Conservation (phyloP, 1,140 invertebrate genomes). For the Rhizoglyphus robini region DNA sequence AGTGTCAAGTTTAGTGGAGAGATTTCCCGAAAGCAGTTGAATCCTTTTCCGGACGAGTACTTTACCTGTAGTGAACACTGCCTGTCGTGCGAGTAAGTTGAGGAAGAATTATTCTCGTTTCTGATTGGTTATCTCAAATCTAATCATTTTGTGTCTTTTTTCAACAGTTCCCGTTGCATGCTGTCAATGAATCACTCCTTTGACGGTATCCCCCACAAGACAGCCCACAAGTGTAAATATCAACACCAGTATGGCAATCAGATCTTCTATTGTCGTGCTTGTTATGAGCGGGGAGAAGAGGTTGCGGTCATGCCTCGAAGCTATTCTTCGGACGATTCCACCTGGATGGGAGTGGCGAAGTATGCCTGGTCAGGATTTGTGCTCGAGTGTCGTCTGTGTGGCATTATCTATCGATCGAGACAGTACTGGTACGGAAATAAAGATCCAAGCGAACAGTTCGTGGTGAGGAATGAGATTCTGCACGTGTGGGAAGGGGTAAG, state of each 20-base stretch:
- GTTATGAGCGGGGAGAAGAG: conserved; percentile 45
- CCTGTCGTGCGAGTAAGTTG: conserved; percentile 47
- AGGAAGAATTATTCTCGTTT: background rate
- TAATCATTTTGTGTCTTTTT: conserved; percentile 1
- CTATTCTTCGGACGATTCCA: conserved; percentile 45
- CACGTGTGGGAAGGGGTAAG: conserved; percentile 66
- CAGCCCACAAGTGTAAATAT: conserved; percentile 46
- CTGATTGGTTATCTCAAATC: background rate
- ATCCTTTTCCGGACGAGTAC: conserved; percentile 62
- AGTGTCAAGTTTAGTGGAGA: conserved; percentile 63
- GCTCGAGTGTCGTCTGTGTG: conserved; percentile 63
- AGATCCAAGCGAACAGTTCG: conserved; percentile 49
- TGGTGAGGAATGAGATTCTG: conserved; percentile 50
- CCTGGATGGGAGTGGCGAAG: conserved; percentile 55
- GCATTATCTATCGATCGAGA: conserved; percentile 62
- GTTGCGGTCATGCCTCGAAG: conserved; percentile 48
- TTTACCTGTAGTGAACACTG: conserved; percentile 60
- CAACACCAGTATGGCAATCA: conserved; percentile 65
- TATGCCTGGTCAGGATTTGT: conserved; percentile 67
- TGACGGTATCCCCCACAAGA: conserved; percentile 49
- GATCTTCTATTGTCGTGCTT: conserved; percentile 50
- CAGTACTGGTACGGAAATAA: conserved; percentile 76
- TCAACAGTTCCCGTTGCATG: conserved; percentile 41
- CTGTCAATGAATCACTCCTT: conserved; percentile 60
- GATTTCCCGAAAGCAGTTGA: conserved; percentile 45